A percentile compares a stretch with the other conserved stretches of the same genome.
Conservation (phyloP, 2,888 invertebrate genomes). For the Pantelozetes paolii region DNA sequence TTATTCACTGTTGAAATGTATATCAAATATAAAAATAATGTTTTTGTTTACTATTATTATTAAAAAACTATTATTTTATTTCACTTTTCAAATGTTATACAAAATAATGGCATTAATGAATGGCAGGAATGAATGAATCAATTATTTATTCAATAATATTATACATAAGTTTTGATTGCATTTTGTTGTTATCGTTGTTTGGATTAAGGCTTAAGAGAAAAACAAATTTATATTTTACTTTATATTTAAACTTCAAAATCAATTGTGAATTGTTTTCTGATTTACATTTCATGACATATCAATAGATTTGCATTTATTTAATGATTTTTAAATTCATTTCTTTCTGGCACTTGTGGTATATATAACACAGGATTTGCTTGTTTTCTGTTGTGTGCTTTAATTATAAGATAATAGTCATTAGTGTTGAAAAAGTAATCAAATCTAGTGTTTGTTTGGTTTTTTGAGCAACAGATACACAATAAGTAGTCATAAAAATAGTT, state of each 20-base stretch:
- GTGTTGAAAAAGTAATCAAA: background rate
- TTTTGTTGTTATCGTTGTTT: too few relatives aligned
- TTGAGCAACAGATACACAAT: background rate
- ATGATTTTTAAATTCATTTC: background rate
- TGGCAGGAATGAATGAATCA: slow-evolving; percentile 24
- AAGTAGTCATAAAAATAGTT: background rate
- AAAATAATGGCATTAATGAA: background rate
- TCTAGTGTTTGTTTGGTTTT: background rate
- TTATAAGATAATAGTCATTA: slow-evolving; percentile 5
- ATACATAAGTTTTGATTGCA: background rate
- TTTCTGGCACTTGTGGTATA: slow-evolving; percentile 21
- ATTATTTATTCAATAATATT: background rate
- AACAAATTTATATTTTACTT: background rate
- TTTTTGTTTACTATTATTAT: too few relatives aligned
- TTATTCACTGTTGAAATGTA: background rate
- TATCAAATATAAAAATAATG: background rate
- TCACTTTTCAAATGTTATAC: background rate
- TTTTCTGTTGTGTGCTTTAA: slow-evolving; percentile 14
- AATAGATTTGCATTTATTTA: background rate
- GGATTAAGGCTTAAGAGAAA: too few relatives aligned
- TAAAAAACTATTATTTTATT: background rate
- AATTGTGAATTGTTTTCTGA: slow-evolving; percentile 2
- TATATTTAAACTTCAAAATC: background rate
- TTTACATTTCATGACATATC: slow-evolving; percentile 27
- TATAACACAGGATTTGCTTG: background rate